phyloP scores from a whole-genome alignment of 2,113 vertebrate species.

The Stegastes partitus region DNA sequence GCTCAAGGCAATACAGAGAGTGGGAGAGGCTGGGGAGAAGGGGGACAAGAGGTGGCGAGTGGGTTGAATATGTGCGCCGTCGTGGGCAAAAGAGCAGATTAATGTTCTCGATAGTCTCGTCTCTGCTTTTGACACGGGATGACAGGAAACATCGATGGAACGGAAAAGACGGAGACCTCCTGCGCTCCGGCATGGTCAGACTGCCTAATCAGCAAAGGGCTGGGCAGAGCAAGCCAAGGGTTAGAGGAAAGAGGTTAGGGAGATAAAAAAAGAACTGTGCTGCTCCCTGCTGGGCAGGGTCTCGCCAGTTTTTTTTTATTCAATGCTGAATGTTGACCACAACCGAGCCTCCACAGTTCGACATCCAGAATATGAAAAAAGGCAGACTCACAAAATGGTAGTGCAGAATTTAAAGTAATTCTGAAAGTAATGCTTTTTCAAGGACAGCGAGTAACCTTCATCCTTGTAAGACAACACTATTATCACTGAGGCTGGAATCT shows the following conservation, averaged over 20 bases:
- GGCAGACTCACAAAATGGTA: background rate
- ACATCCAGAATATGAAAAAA: constrained; percentile 2
- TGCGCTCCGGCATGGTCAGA: constrained; percentile 25
- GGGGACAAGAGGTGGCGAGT: constrained; percentile 23
- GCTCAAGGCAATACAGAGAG: constrained; percentile 36
- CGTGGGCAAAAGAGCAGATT: constrained; percentile 57
- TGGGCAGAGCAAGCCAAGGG: constrained; percentile 27
- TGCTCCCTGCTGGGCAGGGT: constrained; percentile 70
- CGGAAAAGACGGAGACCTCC: constrained; percentile 32
- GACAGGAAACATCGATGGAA: constrained; percentile 51
- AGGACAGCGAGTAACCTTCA: background rate
- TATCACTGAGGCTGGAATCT: background rate
- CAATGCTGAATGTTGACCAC: constrained; percentile 18
- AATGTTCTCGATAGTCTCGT: constrained; percentile 30
- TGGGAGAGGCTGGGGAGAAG: constrained; percentile 3
- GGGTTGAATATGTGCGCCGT: constrained; percentile 50
- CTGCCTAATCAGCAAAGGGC: constrained; percentile 9
- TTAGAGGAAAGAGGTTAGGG: constrained; percentile 36
- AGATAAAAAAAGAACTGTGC: constrained; percentile 55
- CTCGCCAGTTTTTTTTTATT: constrained; percentile 15
- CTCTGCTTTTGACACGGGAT: constrained; percentile 27
- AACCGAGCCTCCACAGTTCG: background rate
- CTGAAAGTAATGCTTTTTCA: background rate
- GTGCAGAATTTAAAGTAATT: background rate
- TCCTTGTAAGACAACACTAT: background rate